Evolutionary conservation across 2,113 vertebrate species (phyloP), one percentile per base, ranked within the genome.

Genomic region (Eulacestoma nigropectus): DNA sequence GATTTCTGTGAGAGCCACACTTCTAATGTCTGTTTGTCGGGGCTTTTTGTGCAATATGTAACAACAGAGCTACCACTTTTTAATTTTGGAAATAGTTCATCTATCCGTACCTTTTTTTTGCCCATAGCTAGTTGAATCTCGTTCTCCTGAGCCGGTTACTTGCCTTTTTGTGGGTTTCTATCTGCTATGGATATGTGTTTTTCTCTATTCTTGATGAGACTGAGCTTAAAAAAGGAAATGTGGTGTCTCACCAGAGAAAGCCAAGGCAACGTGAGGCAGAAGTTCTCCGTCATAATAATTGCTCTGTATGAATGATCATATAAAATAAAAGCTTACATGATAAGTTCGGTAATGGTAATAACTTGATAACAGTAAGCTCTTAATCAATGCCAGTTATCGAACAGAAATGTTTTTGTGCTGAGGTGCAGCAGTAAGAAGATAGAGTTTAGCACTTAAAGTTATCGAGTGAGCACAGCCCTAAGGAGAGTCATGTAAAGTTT

Each of bases 1-100:
- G 2, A 1, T 21, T 32, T 41, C 47, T 30, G 22, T 6, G 25
- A 16, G 25, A 16, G 11, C n/a, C 18, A 0, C 19, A 2, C 35
- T 57, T 57, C 7, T 16, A 0, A 4, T 5, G 8, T 7, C 19
- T 21, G 23, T 29, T 55, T 23, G 11, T 18, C 2, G 1, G 20
- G n/a, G 52, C 26, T 69, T 63, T 44, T 20, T 23, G n/a, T 42
- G 47, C 25, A 3, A 1, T 4, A 41, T 26, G 16, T 57, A 22
- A 27, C 44, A 23, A 10, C 8, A 1, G 9, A 5, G 15, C 19
- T 8, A 8, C 25, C 13, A 0, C 50, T 33, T 57, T 6, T 6
- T 15, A 17, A 12, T 18, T 55, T 52, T 18, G 32, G n/a, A 44
- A 78, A 7, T 13, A 39, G 9, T 10, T 33, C 11, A 9, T 4